These are phyloP conservation scores for Baryphthengus martii DNA, from an alignment of 2,113 vertebrate genomes.

Conservation along the genomic window DNA sequence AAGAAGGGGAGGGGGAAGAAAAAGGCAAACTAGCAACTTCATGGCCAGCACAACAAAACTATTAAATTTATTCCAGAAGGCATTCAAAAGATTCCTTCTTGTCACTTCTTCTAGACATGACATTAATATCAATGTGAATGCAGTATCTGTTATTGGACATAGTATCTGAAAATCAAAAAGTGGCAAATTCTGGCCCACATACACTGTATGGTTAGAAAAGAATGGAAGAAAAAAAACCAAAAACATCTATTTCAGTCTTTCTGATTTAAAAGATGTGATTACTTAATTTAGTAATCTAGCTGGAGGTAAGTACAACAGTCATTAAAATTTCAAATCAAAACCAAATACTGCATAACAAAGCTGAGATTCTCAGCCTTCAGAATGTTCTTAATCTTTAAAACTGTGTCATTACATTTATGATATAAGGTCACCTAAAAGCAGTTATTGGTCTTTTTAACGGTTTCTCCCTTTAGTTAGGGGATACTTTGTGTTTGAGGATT, in stretches of 20 bases:
- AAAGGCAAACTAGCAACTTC: background rate
- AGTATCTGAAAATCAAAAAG: background rate
- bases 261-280: background rate
- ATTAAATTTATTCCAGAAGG: background rate
- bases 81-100: background rate
- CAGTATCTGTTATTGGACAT: background rate
- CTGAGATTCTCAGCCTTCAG: background rate
- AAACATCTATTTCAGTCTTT: background rate
- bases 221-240: too few relatives aligned
- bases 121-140: background rate
- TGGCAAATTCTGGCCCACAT: background rate
- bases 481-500: background rate
- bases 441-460: background rate
- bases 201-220: background rate
- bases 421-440: background rate
- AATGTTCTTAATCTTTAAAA: background rate
- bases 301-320: background rate
- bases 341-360: background rate
- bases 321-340: background rate
- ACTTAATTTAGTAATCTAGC: background rate
- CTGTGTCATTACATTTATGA: accelerated
- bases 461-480: background rate
- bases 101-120: background rate
- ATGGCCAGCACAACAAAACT: background rate
- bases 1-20: accelerated